A percentile compares a stretch with the other conserved stretches of the same genome.
Evolutionary conservation across 2,888 invertebrate genomes (phyloP).

Genomic region (Pachycephus smyrnensis): DNA sequence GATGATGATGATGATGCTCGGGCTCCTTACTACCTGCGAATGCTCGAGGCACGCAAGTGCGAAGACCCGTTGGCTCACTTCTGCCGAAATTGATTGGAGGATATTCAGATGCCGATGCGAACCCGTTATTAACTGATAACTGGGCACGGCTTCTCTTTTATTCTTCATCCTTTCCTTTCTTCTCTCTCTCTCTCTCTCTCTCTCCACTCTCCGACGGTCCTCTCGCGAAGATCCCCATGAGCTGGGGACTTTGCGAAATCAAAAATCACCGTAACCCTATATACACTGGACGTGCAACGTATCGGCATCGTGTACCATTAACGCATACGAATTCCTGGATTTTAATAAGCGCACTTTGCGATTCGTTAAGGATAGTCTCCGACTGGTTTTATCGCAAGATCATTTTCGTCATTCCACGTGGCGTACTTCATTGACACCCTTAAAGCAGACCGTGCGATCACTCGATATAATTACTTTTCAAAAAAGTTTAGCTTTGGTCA

Average conservation of each 20-base stretch:
- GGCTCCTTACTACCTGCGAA: background rate
- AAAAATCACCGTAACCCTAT: constrained; percentile 29
- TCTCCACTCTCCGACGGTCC: constrained; percentile 6
- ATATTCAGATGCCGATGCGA: constrained; percentile 38
- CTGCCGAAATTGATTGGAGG: constrained; percentile 34
- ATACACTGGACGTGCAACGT: constrained; percentile 1
- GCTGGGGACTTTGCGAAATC: constrained; percentile 30
- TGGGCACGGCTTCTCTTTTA: constrained; percentile 25
- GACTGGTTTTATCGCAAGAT: background rate
- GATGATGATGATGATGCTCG: background rate
- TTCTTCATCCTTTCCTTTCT: constrained; percentile 15
- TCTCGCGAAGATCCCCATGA: constrained; percentile 11
- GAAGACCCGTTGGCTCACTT: constrained; percentile 1
- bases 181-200: background rate
- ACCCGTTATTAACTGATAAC: constrained; percentile 51
- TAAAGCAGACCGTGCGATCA: background rate
- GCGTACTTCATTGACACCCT: background rate
- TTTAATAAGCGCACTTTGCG: constrained; percentile 54
- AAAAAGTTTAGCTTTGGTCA: background rate
- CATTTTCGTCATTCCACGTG: background rate
- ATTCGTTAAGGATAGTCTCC: constrained; percentile 42
- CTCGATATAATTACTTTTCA: background rate
- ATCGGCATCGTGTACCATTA: background rate
- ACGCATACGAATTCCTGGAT: constrained; percentile 14
- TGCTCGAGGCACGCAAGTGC: background rate